Conservation (phyloP, 2,113 vertebrate genomes). For the Pollachius pollachius region DNA sequence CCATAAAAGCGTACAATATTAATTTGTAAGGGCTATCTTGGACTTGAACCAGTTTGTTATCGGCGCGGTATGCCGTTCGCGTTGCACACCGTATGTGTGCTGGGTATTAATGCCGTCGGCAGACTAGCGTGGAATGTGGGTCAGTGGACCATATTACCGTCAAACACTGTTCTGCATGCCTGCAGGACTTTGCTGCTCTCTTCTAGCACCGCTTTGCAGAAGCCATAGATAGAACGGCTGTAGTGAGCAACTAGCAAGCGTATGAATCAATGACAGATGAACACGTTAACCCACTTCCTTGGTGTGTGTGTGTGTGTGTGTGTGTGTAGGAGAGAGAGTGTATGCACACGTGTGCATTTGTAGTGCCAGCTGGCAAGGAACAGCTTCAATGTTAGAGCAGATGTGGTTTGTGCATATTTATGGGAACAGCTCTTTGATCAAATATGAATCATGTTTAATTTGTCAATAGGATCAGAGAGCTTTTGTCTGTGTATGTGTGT, state of each 20-base stretch:
- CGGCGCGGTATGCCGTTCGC: too few species aligned
- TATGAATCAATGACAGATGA: slow-evolving; percentile 43
- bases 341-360: slow-evolving; percentile 9
- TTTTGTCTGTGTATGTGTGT: slow-evolving; percentile 1
- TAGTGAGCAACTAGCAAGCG: slow-evolving; percentile 50
- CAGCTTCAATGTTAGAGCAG: slow-evolving; percentile 35
- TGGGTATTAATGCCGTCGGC: too few species aligned
- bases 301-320: neutral
- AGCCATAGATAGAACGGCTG: slow-evolving; percentile 32
- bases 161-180: slow-evolving; percentile 23
- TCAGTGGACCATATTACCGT: slow-evolving; percentile 60
- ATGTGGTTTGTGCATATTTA: slow-evolving; percentile 44
- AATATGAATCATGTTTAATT: slow-evolving; percentile 48
- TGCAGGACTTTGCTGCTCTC: slow-evolving; percentile 24
- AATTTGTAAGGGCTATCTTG: too few species aligned
- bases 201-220: slow-evolving; percentile 23
- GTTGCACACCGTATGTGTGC: neutral
- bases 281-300: slow-evolving; percentile 57
- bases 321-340: neutral
- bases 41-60: too few species aligned
- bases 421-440: slow-evolving; percentile 36
- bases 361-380: slow-evolving; percentile 22
- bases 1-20: too few species aligned
- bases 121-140: slow-evolving; percentile 49
- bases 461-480: slow-evolving; percentile 20